A percentile compares a stretch with the other conserved stretches of the same genome.
Conservation (phyloP, 2,888 invertebrate genomes). For the Abrostola triplasia region DNA sequence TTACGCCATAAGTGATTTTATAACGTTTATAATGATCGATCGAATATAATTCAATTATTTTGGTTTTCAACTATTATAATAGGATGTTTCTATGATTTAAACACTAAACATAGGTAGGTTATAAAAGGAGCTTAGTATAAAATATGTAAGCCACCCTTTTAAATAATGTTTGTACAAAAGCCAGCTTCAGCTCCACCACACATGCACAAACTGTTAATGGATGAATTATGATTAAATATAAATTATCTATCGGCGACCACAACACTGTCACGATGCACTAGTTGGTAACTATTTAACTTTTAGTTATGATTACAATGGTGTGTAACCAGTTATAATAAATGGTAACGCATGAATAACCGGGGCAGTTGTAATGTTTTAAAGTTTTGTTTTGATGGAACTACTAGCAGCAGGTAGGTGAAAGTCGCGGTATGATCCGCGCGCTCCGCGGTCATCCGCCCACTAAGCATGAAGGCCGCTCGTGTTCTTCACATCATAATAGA, state of each 20-base stretch:
- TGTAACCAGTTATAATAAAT: slow-evolving; percentile 41
- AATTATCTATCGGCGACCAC: slow-evolving; percentile 49
- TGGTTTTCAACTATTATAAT: slow-evolving; percentile 21
- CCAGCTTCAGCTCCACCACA: slow-evolving; percentile 61
- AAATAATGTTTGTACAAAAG: slow-evolving; percentile 58
- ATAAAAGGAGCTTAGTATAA: slow-evolving; percentile 48
- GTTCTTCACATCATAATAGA: slow-evolving; percentile 60
- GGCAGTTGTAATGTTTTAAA: slow-evolving; percentile 49
- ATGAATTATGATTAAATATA: slow-evolving; percentile 57
- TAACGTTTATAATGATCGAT: slow-evolving; percentile 14
- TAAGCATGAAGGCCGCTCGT: slow-evolving; percentile 81
- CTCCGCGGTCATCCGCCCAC: slow-evolving; percentile 77
- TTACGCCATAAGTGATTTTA: slow-evolving; percentile 32
- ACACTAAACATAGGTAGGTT: slow-evolving; percentile 19
- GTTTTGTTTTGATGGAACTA: slow-evolving; percentile 73
- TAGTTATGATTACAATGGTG: slow-evolving; percentile 27
- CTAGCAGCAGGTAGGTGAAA: slow-evolving; percentile 73
- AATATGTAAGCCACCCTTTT: slow-evolving; percentile 55
- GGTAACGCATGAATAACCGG: slow-evolving; percentile 51
- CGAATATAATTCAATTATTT: neutral
- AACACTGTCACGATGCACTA: slow-evolving; percentile 55
- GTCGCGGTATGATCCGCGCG: slow-evolving; percentile 69
- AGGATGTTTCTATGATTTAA: slow-evolving; percentile 23
- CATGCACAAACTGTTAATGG: slow-evolving; percentile 68
- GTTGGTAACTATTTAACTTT: slow-evolving; percentile 27